Percentiles rank a stretch among this genome's conserved stretches.
Evolutionary conservation across 1,140 invertebrate genomes (phyloP).

Genomic region (Vanessa atalanta): DNA sequence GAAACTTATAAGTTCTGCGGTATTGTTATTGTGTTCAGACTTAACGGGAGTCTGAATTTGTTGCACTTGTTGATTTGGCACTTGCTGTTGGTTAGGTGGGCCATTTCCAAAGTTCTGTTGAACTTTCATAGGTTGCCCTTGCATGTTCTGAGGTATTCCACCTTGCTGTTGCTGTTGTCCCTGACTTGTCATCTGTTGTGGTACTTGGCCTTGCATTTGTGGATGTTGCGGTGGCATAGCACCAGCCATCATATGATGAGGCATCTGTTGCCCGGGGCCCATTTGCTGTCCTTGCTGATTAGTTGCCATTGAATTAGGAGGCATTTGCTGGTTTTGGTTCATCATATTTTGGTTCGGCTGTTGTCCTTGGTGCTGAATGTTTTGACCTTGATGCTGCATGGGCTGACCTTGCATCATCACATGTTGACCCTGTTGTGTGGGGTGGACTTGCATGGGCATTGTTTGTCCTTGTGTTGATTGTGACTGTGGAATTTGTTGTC

Average conservation of each 20-base stretch:
- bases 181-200: conserved; percentile 33
- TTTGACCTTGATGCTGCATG: conserved; percentile 43
- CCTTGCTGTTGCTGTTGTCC: conserved; percentile 33
- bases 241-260: conserved; percentile 35
- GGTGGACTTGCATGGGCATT: conserved; percentile 60
- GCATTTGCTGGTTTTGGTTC: conserved; percentile 56
- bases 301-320: conserved; percentile 46
- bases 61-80: conserved; percentile 58
- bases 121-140: conserved; percentile 55
- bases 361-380: conserved; percentile 58
- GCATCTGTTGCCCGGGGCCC: conserved; percentile 44
- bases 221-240: conserved; percentile 35
- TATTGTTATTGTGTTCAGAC: conserved; percentile 80
- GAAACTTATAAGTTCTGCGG: conserved; percentile 87
- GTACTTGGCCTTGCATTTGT: conserved; percentile 39
- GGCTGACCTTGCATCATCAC: conserved; percentile 56
- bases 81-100: conserved; percentile 45
- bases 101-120: conserved; percentile 62
- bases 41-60: conserved; percentile 59
- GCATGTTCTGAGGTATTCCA: conserved; percentile 46
- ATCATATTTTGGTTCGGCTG: conserved; percentile 61
- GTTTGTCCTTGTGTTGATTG: conserved; percentile 51
- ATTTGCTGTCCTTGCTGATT: conserved; percentile 45
- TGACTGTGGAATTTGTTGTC: conserved; percentile 47
- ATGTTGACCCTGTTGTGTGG: conserved; percentile 55